These are phyloP conservation scores for Drosophila fuyamai DNA, from an alignment of 1,140 invertebrate species.

Conservation along the genomic window DNA sequence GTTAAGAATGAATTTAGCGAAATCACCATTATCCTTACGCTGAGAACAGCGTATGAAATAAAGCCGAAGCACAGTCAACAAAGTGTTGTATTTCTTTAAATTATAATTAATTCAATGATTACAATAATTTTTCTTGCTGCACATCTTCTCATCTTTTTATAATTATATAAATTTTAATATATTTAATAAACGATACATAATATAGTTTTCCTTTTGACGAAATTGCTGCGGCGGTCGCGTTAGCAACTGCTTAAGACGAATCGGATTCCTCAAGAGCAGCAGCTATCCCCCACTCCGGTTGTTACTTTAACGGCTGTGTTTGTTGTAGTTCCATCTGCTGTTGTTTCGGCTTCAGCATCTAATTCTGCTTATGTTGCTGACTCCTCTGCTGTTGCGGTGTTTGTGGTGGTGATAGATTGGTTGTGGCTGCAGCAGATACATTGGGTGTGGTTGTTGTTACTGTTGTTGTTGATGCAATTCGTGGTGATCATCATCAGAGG, in stretches of 20 bases:
- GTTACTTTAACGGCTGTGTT: constrained; percentile 63
- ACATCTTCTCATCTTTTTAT: constrained; percentile 76
- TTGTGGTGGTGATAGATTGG: constrained; percentile 49
- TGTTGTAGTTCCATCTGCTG: constrained; percentile 53
- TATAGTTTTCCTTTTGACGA: constrained; percentile 80
- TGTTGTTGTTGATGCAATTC: constrained; percentile 40
- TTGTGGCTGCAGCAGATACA: constrained; percentile 68
- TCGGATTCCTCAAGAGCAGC: constrained; percentile 48
- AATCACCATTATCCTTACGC: background rate
- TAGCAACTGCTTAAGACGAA: constrained; percentile 56
- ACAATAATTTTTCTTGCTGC: constrained; percentile 82
- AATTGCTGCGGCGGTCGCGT: constrained; percentile 68
- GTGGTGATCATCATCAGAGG: constrained; percentile 54
- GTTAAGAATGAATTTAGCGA: constrained; percentile 1
- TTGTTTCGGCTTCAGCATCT: constrained; percentile 10
- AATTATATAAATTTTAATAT: constrained; percentile 85
- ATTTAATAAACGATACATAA: constrained; percentile 85
- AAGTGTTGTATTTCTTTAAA: constrained; percentile 73
- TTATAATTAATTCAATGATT: constrained; percentile 84
- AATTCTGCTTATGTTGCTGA: constrained; percentile 2
- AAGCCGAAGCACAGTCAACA: constrained; percentile 28
- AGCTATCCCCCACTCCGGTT: constrained; percentile 42
- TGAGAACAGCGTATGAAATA: background rate
- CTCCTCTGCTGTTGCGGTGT: constrained; percentile 43
- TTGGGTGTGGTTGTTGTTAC: constrained; percentile 32